phyloP scores from a whole-genome alignment of 2,113 vertebrate genomes.

The Ctenomys sociabilis region DNA sequence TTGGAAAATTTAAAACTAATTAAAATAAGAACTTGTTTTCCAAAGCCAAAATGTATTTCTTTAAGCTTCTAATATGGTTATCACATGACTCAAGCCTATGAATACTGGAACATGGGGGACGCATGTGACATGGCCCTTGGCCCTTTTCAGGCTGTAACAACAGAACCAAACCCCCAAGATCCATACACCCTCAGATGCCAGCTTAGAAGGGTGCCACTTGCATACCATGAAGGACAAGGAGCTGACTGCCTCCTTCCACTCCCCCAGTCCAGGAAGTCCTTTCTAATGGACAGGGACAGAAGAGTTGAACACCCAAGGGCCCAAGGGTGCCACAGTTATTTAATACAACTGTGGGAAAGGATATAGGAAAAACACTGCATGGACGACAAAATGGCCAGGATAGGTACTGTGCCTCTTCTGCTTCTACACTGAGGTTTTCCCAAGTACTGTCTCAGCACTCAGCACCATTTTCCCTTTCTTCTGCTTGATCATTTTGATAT shows the following conservation, averaged over 20 bases:
- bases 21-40: conserved; percentile 36
- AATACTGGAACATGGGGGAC: neutral
- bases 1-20: conserved; percentile 33
- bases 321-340: neutral
- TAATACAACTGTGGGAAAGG: neutral
- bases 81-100: neutral
- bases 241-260: neutral
- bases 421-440: neutral
- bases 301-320: neutral
- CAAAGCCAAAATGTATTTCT: conserved; percentile 4
- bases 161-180: neutral
- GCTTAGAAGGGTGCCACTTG: neutral
- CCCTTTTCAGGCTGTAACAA: neutral
- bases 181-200: neutral
- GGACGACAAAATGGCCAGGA: neutral
- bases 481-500: conserved; percentile 27
- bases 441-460: neutral
- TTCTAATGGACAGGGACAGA: neutral
- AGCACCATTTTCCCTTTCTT: neutral
- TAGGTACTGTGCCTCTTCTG: neutral
- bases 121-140: neutral
- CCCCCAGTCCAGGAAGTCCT: neutral
- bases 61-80: neutral
- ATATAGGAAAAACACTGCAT: neutral
- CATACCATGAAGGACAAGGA: neutral